Base-by-base conservation (phyloP, 2,797 vertebrate genomes). In the Melanotaenia pygmaea region DNA sequence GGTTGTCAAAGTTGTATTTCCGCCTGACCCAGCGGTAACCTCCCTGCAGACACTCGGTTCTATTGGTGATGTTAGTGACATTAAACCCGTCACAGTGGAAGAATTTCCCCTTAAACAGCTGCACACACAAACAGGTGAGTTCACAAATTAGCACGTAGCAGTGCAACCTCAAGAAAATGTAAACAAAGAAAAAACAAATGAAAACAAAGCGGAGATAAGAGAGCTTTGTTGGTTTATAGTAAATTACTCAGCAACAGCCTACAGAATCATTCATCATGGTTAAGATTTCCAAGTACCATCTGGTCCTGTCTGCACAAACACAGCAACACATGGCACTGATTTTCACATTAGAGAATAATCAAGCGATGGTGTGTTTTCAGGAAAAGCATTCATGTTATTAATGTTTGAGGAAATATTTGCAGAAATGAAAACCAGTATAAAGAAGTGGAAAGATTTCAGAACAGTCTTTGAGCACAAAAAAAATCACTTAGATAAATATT, bases 71-170 rank as follows among this genome's bases (percentile, higher is more conserved):
- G 85, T 97, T 97, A 58, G 92, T 96, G n/a, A 96, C 93, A 45
- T 98, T 95, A 1, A 89, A 71, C 0, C 96, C 97, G 1, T 98
- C 96, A 1, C 97, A 99, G 89, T 96, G 88, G 91, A 97, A 97
- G 90, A 99, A 99, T 82, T 99, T 99, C 67, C 97, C 97, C 92
- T 99, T 99, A 61, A 99, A 99, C 61, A 99, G 95, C 97, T 98
- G 92, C 56, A 76, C 14, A 72, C 51, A 32, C 70, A 79, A 64
- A 82, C 32, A 77, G 67, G 67, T 13, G 12, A 67, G 65, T 45
- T 18, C 61, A 65, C 50, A 53, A 22, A 80, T 45, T 26, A 67
- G 75, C 60, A 76, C 63, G 70, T 18, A 64, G 16, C 37, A 67
- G 37, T 70, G 50, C 76, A 65, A 75, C 54, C 32, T 60, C 22